Percentiles rank a stretch among this genome's conserved stretches.
These are phyloP conservation scores for Hydractinia echinata DNA, from an alignment of 30 jellyfish, hydroid and myxozoan genomes.

Conservation along the genomic window DNA sequence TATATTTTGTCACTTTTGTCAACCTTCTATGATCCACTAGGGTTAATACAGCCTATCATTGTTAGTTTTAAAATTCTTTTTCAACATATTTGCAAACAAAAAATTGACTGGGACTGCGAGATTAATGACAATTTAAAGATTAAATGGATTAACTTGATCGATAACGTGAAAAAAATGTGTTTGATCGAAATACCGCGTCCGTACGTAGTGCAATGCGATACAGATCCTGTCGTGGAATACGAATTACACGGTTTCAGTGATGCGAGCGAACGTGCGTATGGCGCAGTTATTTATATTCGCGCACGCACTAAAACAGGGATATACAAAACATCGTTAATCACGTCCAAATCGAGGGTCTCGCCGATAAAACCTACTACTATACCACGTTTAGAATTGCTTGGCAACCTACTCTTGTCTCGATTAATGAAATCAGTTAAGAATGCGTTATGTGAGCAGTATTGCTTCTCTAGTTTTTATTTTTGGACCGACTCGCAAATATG, in stretches of 20 bases:
- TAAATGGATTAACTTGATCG: not conserved
- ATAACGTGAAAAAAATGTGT: not conserved
- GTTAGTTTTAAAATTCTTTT: not conserved
- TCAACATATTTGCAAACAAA: constrained; percentile 7
- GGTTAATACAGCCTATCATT: constrained; percentile 22
- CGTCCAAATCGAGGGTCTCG: constrained; percentile 13
- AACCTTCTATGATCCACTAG: constrained; percentile 35
- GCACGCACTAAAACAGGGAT: not conserved
- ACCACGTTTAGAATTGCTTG: constrained; percentile 1
- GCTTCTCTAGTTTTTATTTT: not conserved
- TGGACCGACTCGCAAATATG: constrained; percentile 15
- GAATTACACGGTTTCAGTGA: constrained; percentile 2
- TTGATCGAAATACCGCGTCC: not conserved
- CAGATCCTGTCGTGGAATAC: not conserved
- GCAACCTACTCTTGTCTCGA: not conserved
- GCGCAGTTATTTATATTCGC: not conserved
- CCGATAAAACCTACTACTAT: not conserved
- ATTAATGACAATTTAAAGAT: not conserved
- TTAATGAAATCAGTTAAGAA: constrained; percentile 6
- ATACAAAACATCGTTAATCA: not conserved
- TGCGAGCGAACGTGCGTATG: not conserved
- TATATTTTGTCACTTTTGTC: not conserved
- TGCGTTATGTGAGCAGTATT: not conserved
- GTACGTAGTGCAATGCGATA: not conserved
- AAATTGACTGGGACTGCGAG: constrained; percentile 4